Base-by-base conservation (phyloP, 2,797 vertebrate genomes). In the Spondyliosoma cantharus region DNA sequence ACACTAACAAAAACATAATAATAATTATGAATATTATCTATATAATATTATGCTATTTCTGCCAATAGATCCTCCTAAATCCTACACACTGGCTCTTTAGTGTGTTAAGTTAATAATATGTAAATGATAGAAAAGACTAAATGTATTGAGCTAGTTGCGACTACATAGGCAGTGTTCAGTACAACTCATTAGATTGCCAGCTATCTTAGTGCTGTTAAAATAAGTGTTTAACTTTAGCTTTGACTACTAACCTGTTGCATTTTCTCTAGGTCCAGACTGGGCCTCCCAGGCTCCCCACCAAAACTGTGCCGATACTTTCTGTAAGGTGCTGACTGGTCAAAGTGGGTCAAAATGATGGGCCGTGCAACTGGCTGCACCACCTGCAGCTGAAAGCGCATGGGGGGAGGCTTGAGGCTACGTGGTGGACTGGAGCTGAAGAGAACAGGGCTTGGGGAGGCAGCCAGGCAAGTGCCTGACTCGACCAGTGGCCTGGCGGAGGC, bases 261-360 rank as follows among this genome's bases (percentile, higher is more conserved):
- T 92, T 98, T 98, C 92, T 97, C 97, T 84, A 98, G 90, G 86
- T 98, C 97, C 61, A 98, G 94, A 90, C 97, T 98, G 52, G 97
- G 97, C 88, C 97, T 93, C 76, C 95, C 93, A 13, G 86, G 89
- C 81, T 97, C 96, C n/a, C 95, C 95, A 1, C 93, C 82, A 0
- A 94, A 96, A 66, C 90, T 83, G 71, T 96, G 96, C 3, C 96
- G 94, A 86, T 97, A 95, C 86, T 95, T 95, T 86, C 96, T 96
- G 82, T 96, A 97, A 22, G 96, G 96, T 91, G 95, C 95, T 48
- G 95, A 94, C 56, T 96, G 96, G 84, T 98, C 96, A 22, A 97
- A 96, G 87, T 96, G 94, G 1, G 94, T 92, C 66, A 97, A 84
- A 83, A 97, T 96, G 69, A 97, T 94, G 71, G 96, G 96, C 56